A percentile compares a stretch with the other conserved stretches of the same genome.
phyloP scores from a whole-genome alignment of 2,888 invertebrate genomes.

The Torymus tubicola region DNA sequence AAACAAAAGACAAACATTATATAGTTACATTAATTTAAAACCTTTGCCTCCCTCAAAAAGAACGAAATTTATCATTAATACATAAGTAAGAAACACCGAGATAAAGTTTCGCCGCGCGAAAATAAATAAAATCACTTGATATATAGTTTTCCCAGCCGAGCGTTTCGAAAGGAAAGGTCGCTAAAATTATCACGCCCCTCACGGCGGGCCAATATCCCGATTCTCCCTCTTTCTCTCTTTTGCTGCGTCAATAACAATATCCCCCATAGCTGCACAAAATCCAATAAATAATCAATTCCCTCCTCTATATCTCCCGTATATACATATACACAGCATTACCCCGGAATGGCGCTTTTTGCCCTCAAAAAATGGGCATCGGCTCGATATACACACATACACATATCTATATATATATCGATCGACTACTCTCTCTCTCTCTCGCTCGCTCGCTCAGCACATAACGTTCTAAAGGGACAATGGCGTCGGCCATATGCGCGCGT shows the following conservation, averaged over 20 bases:
- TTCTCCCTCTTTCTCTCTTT: neutral
- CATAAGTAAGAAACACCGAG: no score
- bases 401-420: slow-evolving; percentile 35
- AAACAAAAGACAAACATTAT: no score
- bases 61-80: no score
- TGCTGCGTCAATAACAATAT: neutral
- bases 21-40: no score
- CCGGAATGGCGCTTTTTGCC: slow-evolving; percentile 22
- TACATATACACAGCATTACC: neutral
- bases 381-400: neutral
- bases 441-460: neutral
- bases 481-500: neutral
- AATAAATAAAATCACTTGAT: neutral
- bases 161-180: neutral
- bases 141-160: neutral
- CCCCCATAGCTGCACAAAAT: slow-evolving; percentile 3
- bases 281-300: slow-evolving; percentile 40
- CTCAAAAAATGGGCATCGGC: slow-evolving; percentile 21
- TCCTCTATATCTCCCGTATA: neutral
- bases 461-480: no score
- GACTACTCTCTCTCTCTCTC: neutral
- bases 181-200: neutral
- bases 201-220: neutral
- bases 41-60: no score
- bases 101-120: no score